A percentile compares a stretch with the other conserved stretches of the same genome.
phyloP scores from a whole-genome alignment of 2,888 invertebrate species.

The Scelioninae gen. 1 region DNA sequence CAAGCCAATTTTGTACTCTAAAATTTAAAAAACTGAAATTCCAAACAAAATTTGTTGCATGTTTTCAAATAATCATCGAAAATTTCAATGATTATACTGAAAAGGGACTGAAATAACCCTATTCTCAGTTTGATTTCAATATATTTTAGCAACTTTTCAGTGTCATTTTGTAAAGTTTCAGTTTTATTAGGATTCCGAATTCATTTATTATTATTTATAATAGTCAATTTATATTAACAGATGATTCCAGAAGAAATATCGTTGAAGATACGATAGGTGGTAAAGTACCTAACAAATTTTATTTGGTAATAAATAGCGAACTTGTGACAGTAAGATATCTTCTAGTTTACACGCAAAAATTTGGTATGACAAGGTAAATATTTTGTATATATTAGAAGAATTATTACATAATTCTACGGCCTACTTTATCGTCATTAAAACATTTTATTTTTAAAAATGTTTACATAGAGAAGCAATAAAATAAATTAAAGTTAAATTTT shows the following conservation, averaged over 20 bases:
- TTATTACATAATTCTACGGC: too few species aligned
- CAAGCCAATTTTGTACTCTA: too few species aligned
- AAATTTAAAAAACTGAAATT: too few species aligned
- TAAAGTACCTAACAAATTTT: conserved; percentile 88
- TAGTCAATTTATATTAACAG: conserved; percentile 66
- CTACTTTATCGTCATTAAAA: too few species aligned
- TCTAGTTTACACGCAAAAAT: conserved; percentile 87
- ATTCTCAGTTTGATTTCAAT: too few species aligned
- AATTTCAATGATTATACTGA: not conserved
- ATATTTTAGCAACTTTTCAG: too few species aligned
- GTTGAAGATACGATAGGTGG: conserved; percentile 81
- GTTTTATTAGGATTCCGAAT: not conserved
- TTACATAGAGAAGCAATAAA: not conserved
- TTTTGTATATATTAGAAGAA: not conserved
- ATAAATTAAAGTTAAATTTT: too few species aligned
- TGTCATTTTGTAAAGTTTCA: too few species aligned
- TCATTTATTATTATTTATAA: not conserved
- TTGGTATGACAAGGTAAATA: conserved; percentile 76
- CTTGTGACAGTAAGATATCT: conserved; percentile 90
- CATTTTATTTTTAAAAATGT: too few species aligned
- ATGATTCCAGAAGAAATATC: conserved; percentile 74
- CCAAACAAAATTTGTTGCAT: too few species aligned
- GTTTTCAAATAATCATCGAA: too few species aligned
- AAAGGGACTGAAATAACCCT: too few species aligned
- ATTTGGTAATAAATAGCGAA: conserved; percentile 91